Evolutionary conservation across 2,113 vertebrate species (phyloP).

Genomic region (Macquaria australasica): DNA sequence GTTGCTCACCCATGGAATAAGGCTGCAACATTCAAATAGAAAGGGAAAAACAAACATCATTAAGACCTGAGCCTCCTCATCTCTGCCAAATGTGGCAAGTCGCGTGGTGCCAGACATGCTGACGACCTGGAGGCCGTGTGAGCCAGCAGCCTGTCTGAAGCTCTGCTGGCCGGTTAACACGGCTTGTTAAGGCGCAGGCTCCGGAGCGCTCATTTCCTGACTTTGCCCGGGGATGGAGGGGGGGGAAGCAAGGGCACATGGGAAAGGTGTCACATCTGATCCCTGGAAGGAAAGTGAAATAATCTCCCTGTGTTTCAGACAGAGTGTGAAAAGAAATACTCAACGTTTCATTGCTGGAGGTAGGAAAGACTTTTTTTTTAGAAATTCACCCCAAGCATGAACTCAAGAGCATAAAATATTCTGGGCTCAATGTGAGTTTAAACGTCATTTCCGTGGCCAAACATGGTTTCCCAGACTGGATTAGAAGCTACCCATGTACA

Average conservation of each 20-base stretch:
- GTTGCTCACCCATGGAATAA: conserved; percentile 5
- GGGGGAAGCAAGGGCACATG: conserved; percentile 26
- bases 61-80: conserved; percentile 43
- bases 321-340: conserved; percentile 11
- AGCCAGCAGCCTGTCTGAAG: conserved; percentile 63
- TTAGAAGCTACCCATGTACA: conserved; percentile 11
- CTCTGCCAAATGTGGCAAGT: conserved; percentile 60
- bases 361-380: conserved; percentile 35
- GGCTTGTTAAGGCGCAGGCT: conserved; percentile 64
- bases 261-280: conserved; percentile 66
- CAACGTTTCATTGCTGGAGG: background rate
- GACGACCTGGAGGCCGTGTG: conserved; percentile 56
- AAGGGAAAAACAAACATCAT: conserved; percentile 62
- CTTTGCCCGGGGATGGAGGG: conserved; percentile 39
- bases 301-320: conserved; percentile 26
- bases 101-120: conserved; percentile 65
- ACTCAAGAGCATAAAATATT: conserved; percentile 22
- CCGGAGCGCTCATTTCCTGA: conserved; percentile 71
- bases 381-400: conserved; percentile 36
- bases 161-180: conserved; percentile 38
- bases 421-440: conserved; percentile 2
- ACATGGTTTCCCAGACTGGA: conserved; percentile 14
- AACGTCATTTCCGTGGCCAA: conserved; percentile 26
- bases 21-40: conserved; percentile 14
- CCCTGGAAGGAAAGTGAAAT: conserved; percentile 31